phyloP scores from a whole-genome alignment of 2,113 vertebrate genomes.

The Nematolebias whitei region DNA sequence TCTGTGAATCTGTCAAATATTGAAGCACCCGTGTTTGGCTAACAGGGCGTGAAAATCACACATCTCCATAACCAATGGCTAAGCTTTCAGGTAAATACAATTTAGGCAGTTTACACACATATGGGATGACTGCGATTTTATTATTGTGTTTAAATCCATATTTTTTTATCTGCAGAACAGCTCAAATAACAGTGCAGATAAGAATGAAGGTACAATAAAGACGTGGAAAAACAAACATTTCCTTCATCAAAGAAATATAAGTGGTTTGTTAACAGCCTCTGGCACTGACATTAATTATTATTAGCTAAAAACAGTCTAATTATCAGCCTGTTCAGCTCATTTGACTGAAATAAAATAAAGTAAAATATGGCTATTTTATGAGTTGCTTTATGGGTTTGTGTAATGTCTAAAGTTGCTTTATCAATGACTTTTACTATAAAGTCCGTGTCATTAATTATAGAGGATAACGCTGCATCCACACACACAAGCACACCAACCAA shows the following conservation, averaged over 20 bases:
- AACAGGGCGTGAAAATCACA: slow-evolving; percentile 53
- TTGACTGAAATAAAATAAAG: slow-evolving; percentile 37
- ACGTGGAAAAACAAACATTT: neutral
- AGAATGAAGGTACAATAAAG: slow-evolving; percentile 6
- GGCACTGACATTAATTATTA: slow-evolving; percentile 28
- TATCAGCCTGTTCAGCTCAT: slow-evolving; percentile 8
- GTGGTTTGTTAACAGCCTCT: slow-evolving; percentile 31
- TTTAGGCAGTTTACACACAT: slow-evolving; percentile 40
- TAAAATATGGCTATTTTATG: slow-evolving; percentile 39
- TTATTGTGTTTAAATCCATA: slow-evolving; percentile 27
- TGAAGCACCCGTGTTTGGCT: slow-evolving; percentile 56
- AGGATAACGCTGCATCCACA: neutral
- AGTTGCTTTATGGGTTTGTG: slow-evolving; percentile 24
- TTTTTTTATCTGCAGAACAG: slow-evolving; percentile 25
- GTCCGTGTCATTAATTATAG: slow-evolving; percentile 5
- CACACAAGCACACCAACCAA: neutral
- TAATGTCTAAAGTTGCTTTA: slow-evolving; percentile 15
- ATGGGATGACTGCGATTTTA: slow-evolving; percentile 39
- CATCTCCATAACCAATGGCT: slow-evolving; percentile 58
- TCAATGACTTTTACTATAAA: slow-evolving; percentile 16
- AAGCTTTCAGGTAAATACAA: slow-evolving; percentile 65
- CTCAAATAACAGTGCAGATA: slow-evolving; percentile 5
- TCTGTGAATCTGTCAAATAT: slow-evolving; percentile 65
- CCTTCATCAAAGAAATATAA: slow-evolving; percentile 13
- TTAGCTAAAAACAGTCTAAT: slow-evolving; percentile 30